Conservation (phyloP, 2,797 vertebrate species). For the Tamandua tetradactyla region DNA sequence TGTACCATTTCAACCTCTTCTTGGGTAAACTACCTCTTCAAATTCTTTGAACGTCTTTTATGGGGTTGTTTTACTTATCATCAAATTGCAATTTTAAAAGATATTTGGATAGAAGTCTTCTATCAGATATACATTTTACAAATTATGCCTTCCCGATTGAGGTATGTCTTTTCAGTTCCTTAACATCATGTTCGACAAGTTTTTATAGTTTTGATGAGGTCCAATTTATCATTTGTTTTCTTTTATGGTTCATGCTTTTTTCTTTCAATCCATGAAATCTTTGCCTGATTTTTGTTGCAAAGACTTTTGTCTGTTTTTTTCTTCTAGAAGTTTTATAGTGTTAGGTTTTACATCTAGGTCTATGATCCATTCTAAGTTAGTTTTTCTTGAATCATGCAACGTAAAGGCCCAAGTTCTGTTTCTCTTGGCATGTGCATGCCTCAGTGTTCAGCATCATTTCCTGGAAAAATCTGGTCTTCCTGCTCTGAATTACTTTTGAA, state of each 20-base stretch:
- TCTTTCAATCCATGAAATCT: neutral
- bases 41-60: neutral
- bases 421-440: neutral
- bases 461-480: neutral
- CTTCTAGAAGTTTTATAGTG: neutral
- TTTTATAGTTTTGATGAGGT: neutral
- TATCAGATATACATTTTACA: neutral
- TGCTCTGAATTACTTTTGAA: neutral
- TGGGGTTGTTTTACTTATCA: neutral
- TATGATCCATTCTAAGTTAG: neutral
- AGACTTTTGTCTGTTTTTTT: neutral
- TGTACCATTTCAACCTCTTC: neutral
- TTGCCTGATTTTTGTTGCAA: neutral
- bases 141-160: neutral
- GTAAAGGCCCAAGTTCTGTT: neutral
- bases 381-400: neutral
- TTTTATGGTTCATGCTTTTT: neutral
- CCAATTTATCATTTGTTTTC: neutral
- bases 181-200: neutral
- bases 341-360: neutral
- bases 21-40: neutral
- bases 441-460: neutral
- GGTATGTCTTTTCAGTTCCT: constrained; percentile 6
- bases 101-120: neutral
- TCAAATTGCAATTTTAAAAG: neutral